A percentile compares a stretch with the other conserved stretches of the same genome.
Conservation (phyloP, 2,888 invertebrate species). For the Ormyrus thymus region DNA sequence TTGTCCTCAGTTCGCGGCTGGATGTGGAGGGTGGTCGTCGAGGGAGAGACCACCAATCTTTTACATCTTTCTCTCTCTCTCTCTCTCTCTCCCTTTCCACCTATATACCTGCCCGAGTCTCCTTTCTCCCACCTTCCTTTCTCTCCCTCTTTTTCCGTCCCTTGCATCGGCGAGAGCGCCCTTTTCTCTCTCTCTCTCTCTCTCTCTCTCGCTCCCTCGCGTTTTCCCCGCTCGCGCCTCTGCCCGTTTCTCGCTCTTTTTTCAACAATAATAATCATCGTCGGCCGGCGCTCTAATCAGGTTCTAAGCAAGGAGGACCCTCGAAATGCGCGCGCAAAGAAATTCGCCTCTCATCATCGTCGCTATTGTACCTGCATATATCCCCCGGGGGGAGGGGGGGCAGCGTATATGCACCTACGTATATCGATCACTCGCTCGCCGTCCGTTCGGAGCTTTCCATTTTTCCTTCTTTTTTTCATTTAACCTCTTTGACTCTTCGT, state of each 20-base stretch:
- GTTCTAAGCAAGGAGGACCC: neutral
- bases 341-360: slow-evolving; percentile 33
- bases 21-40: slow-evolving; percentile 62
- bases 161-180: neutral
- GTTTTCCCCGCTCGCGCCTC: slow-evolving; percentile 61
- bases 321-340: slow-evolving; percentile 27
- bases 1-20: slow-evolving; percentile 68
- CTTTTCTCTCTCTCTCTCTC: slow-evolving; percentile 27
- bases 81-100: slow-evolving; percentile 55
- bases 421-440: slow-evolving; percentile 58
- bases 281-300: no score
- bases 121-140: slow-evolving; percentile 44
- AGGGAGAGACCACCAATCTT: slow-evolving; percentile 71
- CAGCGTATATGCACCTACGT: slow-evolving; percentile 25
- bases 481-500: slow-evolving; percentile 66
- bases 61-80: slow-evolving; percentile 62
- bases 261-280: slow-evolving; percentile 50
- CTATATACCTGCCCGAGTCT: slow-evolving; percentile 53
- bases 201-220: slow-evolving; percentile 21
- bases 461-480: slow-evolving; percentile 63
- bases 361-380: slow-evolving; percentile 28
- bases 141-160: slow-evolving; percentile 48
- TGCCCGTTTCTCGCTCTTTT: slow-evolving; percentile 42
- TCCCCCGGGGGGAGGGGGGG: slow-evolving; percentile 13
- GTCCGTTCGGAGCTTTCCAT: slow-evolving; percentile 65